A percentile compares a stretch with the other conserved stretches of the same genome.
Evolutionary conservation across 2,113 vertebrate species (phyloP).

Genomic region (Ctenodactylus gundi): DNA sequence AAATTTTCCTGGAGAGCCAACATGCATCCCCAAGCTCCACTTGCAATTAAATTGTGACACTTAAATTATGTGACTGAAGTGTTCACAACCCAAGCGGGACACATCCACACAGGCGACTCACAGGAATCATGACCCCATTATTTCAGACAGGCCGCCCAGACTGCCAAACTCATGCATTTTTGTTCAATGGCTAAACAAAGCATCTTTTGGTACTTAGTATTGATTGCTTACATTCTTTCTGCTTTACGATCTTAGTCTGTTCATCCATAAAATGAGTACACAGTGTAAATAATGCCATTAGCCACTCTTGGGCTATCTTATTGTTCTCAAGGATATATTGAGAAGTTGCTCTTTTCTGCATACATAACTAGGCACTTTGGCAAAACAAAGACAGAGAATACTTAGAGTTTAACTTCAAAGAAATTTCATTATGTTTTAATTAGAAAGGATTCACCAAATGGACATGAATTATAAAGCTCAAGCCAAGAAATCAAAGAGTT

Average conservation of each 20-base stretch:
- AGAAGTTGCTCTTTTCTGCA: not conserved
- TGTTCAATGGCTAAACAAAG: not conserved
- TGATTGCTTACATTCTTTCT: not conserved
- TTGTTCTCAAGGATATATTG: not conserved
- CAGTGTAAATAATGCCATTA: not conserved
- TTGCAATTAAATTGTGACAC: not conserved
- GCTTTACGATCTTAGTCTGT: not conserved
- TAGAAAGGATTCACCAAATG: not conserved
- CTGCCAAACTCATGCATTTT: not conserved
- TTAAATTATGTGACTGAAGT: not conserved
- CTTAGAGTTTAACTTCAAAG: not conserved
- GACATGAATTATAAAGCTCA: not conserved
- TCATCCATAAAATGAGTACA: not conserved
- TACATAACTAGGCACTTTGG: not conserved
- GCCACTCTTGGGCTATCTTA: not conserved
- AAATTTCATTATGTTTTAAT: not conserved
- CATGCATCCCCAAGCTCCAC: not conserved
- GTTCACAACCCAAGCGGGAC: not conserved
- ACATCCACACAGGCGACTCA: not conserved
- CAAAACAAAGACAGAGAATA: constrained; percentile 5
- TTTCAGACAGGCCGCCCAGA: not conserved
- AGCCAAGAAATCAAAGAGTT: not conserved
- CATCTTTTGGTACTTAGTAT: not conserved
- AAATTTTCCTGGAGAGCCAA: not conserved
- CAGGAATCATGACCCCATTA: not conserved